Evolutionary conservation across 2,888 invertebrate genomes (phyloP), one percentile per base, ranked within the genome.

Genomic region (Leptinotarsa peninsularis): DNA sequence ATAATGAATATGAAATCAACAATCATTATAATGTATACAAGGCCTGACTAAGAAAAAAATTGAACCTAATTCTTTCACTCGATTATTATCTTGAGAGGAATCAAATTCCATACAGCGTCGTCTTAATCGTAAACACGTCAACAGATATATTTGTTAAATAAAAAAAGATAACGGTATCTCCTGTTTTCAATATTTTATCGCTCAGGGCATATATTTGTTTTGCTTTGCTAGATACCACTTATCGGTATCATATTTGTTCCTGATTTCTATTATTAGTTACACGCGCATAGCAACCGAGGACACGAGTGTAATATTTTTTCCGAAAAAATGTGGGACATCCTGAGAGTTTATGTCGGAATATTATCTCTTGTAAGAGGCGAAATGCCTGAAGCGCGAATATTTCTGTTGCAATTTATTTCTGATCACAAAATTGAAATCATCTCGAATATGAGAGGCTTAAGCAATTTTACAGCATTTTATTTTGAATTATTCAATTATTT

Each of bases 181-280:
- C 43, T 63, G 63, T 63, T 63, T 63, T 63, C n/a, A 33, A 63
- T 63, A 63, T 43, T 5, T 63, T 43, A 63, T 63, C 63, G 43
- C 63, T 7, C 63, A 63, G 43, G 63, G 63, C 63, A 63, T 43
- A 63, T 63, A 63, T 63, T 63, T 63, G 43, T 63, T 33, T 63
- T 63, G 63, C 63, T 63, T 23, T n/a, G 33, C 27, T 63, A 63
- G 63, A 63, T 63, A 63, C n/a, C 63, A 43, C 63, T 63, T 63
- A 63, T 63, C 63, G 63, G 33, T 43, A 63, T 43, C 63, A 13
- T 63, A 63, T 63, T 63, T 63, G 63, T 63, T 63, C 63, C 63
- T 63, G 63, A 63, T 63, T 63, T 17, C 63, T 63, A 63, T 33
- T 63, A 18, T 63, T 63, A 63, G 63, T 17, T 33, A 63, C 63